Evolutionary conservation across 1,140 invertebrate genomes (phyloP).

Genomic region (Marisa cornuarietis): DNA sequence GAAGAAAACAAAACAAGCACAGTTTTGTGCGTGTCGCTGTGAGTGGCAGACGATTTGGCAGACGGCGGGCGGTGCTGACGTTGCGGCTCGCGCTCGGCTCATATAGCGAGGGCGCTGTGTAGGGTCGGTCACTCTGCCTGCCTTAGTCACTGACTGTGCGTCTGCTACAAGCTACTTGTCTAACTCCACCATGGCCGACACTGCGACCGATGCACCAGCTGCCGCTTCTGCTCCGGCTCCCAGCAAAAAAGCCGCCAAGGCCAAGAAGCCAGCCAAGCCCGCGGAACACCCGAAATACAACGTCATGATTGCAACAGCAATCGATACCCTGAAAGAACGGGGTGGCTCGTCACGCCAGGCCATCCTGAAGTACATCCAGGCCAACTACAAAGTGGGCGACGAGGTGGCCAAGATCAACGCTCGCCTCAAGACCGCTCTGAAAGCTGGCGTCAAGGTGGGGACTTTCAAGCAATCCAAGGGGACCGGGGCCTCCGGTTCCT

Average conservation of each 20-base stretch:
- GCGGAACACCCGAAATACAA: no score
- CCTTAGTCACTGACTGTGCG: neutral
- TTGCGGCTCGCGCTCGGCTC: slow-evolving; percentile 4
- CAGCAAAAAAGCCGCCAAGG: slow-evolving; percentile 27
- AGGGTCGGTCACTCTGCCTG: no score
- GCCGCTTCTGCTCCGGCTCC: slow-evolving; percentile 20
- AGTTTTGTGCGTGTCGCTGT: neutral
- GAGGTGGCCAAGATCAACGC: no score
- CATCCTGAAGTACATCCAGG: no score
- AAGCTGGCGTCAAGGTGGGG: no score
- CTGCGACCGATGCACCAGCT: slow-evolving; percentile 25
- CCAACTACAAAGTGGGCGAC: no score
- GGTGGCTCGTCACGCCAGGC: no score
- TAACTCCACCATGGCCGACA: neutral
- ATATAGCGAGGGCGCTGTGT: neutral
- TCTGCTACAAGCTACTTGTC: neutral
- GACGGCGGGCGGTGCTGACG: neutral
- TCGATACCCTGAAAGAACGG: no score
- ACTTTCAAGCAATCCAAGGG: slow-evolving; percentile 58
- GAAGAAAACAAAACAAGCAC: slow-evolving; percentile 17
- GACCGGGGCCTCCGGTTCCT: slow-evolving; percentile 63
- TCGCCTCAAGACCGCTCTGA: no score
- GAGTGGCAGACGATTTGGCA: neutral
- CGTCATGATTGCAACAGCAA: no score
- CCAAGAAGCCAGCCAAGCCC: no score